Conservation (phyloP, 2,113 vertebrate species). For the Hylia prasina region DNA sequence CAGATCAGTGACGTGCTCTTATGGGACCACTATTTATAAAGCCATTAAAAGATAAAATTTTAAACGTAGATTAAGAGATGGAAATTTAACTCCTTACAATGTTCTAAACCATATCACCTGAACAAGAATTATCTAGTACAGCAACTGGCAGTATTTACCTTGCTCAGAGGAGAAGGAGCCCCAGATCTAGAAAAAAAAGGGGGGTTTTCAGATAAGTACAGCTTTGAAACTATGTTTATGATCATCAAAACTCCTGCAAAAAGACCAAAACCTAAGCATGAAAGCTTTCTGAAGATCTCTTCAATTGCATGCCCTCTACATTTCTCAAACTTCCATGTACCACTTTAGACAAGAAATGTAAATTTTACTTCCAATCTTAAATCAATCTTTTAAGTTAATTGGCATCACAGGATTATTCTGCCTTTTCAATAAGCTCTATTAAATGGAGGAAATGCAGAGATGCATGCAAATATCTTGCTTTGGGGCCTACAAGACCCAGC, state of each 20-base stretch:
- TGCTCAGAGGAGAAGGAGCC: slow-evolving; percentile 79
- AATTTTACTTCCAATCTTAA: neutral
- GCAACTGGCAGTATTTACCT: slow-evolving; percentile 66
- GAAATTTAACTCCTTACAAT: neutral
- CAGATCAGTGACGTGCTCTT: neutral
- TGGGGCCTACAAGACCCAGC: neutral
- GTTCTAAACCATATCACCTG: neutral
- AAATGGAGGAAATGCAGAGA: neutral
- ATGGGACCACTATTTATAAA: neutral
- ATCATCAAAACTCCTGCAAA: neutral
- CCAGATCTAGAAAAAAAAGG: slow-evolving; percentile 70
- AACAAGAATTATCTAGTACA: neutral
- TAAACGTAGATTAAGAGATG: neutral
- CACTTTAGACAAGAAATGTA: neutral
- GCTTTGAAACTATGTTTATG: neutral
- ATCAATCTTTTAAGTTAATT: neutral
- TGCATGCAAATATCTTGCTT: neutral
- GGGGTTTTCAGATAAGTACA: neutral
- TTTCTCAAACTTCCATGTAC: neutral
- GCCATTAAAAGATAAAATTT: neutral
- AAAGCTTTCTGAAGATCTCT: neutral
- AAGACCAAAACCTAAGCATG: neutral
- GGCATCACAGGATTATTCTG: neutral
- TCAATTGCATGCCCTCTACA: neutral
- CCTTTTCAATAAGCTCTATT: neutral